phyloP scores from a whole-genome alignment of 2,888 invertebrate genomes.

The Drosophila nr. perissopoda region DNA sequence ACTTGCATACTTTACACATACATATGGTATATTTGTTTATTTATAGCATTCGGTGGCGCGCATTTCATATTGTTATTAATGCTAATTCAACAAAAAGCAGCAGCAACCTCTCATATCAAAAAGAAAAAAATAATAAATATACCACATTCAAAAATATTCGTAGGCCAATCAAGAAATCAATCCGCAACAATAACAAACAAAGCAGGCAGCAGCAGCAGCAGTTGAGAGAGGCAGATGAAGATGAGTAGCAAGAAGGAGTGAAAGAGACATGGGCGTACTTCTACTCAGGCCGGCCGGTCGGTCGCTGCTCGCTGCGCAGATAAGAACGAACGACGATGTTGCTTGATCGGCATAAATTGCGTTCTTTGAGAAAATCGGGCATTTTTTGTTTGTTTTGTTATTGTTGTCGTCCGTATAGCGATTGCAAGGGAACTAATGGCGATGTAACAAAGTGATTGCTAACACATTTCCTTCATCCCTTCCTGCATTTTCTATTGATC shows the following conservation, averaged over 20 bases:
- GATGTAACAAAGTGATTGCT: conserved; percentile 3
- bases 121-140: conserved; percentile 35
- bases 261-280: conserved; percentile 20
- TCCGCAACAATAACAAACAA: conserved; percentile 52
- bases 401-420: conserved; percentile 15
- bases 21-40: conserved; percentile 47
- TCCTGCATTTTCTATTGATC: background rate
- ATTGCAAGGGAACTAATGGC: conserved; percentile 1
- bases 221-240: conserved; percentile 8
- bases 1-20: conserved; percentile 17
- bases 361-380: conserved; percentile 45
- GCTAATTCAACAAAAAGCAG: conserved; percentile 66
- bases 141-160: conserved; percentile 51
- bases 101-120: conserved; percentile 24
- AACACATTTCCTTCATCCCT: background rate
- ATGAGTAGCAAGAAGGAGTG: conserved; percentile 24
- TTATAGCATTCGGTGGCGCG: conserved; percentile 48
- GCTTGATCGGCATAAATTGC: conserved; percentile 59
- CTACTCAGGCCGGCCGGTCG: conserved; percentile 25
- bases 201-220: conserved; percentile 8
- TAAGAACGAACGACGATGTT: conserved; percentile 41
- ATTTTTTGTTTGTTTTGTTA: conserved; percentile 11
- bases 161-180: conserved; percentile 51
- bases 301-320: conserved; percentile 21
- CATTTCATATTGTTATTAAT: conserved; percentile 66